phyloP scores from a whole-genome alignment of 2,888 invertebrate species.

The Serripes groenlandicus region DNA sequence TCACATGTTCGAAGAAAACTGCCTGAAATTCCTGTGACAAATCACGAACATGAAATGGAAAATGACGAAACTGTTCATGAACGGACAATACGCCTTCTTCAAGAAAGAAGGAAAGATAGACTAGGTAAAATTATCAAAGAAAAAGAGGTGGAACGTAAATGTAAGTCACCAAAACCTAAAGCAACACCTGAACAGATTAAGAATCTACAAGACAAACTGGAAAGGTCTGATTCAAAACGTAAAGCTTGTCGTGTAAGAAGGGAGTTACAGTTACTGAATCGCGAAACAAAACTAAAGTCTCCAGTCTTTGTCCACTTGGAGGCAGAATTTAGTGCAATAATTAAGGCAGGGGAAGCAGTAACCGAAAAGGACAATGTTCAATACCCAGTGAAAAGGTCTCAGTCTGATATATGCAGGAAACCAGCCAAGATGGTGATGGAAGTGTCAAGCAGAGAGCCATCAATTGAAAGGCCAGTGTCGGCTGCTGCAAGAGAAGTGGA shows the following conservation, averaged over 20 bases:
- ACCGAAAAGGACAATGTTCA: slow-evolving; percentile 29
- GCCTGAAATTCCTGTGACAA: slow-evolving; percentile 50
- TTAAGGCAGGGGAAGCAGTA: background rate
- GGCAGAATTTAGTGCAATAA: slow-evolving; percentile 17
- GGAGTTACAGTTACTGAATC: slow-evolving; percentile 59
- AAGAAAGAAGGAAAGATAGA: slow-evolving; percentile 57
- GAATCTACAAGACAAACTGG: slow-evolving; percentile 47
- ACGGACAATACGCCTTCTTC: slow-evolving; percentile 55
- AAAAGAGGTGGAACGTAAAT: slow-evolving; percentile 18
- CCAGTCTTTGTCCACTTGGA: slow-evolving; percentile 1
- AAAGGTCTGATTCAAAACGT: slow-evolving; percentile 55
- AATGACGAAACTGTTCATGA: slow-evolving; percentile 66
- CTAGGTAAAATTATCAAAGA: slow-evolving; percentile 27
- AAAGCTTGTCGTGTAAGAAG: slow-evolving; percentile 57
- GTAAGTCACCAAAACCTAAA: slow-evolving; percentile 38
- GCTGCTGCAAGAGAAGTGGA: slow-evolving; percentile 18
- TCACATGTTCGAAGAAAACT: slow-evolving; percentile 48
- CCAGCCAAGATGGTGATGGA: slow-evolving; percentile 10
- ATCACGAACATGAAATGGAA: slow-evolving; percentile 32
- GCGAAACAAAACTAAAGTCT: slow-evolving; percentile 49
- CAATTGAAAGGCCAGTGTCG: background rate
- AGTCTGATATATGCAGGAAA: slow-evolving; percentile 52
- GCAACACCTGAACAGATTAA: slow-evolving; percentile 45
- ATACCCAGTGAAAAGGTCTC: slow-evolving; percentile 49
- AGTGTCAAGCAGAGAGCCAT: background rate